Evolutionary conservation across 2,888 invertebrate genomes (phyloP), one percentile per base, ranked within the genome.

Genomic region (Zele albiditarsus): DNA sequence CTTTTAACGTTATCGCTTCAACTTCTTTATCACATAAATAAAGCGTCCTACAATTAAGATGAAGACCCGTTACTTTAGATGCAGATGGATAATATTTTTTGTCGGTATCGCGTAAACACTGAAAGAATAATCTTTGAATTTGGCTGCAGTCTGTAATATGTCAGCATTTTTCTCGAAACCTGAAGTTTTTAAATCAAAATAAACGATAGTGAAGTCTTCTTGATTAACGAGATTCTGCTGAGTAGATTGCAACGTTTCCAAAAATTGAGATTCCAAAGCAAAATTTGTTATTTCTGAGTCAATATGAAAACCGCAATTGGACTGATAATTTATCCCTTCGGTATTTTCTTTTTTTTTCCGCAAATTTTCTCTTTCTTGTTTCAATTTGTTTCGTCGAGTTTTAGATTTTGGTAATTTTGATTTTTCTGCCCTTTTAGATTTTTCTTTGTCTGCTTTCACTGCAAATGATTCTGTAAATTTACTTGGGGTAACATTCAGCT

Each of bases 181-280:
- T 12, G 80, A 80, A 2, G 81, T 82, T 78, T 82, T 78, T 20
- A 80, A 69, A 71, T 82, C 79, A 62, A 80, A 81, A 74, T 77
- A 81, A n/a, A 82, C 65, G 33, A 33, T 33, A 5, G 3, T 33
- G 4, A 33, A 33, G 8, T 33, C 8, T 8, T 33, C 33, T 33
- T 8, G 33, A 33, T 3, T 80, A 65, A 14, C 33, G 53, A 65
- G 68, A 77, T 25, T 77, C 28, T 16, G 73, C 72, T 60, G 58
- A 53, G 69, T 66, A 53, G 42, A 66, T 42, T 68, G 31, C 38
- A 46, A 3, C 23, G 60, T 20, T 69, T 28, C 38, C 27, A 8
- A 58, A 58, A 58, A 69, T 46, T 46, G 38, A 23, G 25, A 12
- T 20, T 58, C 58, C 23, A 23, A 58, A 58, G 58, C 58, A 23